These are phyloP conservation scores for Frankliniella intonsa DNA, from an alignment of 2,888 invertebrate species.

Conservation along the genomic window DNA sequence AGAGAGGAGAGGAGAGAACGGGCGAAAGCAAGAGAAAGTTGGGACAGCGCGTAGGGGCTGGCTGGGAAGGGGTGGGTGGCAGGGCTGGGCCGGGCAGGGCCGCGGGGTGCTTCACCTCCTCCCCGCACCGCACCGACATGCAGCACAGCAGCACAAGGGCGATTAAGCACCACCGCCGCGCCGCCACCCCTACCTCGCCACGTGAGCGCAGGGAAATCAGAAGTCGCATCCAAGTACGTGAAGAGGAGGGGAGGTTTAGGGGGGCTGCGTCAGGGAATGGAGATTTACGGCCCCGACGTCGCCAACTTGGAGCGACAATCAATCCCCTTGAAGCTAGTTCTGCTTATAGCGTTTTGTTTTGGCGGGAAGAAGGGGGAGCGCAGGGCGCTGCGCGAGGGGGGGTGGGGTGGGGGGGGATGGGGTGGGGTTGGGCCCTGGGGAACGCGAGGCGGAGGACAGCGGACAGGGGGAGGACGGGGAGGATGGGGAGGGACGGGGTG, in stretches of 20 bases:
- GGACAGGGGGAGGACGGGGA: background rate
- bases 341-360: constrained; percentile 15
- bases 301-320: constrained; percentile 22
- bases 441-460: background rate
- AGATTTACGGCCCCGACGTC: background rate
- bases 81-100: background rate
- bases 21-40: too few relatives aligned
- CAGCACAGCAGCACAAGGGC: too few relatives aligned
- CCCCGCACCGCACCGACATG: too few relatives aligned
- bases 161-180: too few relatives aligned
- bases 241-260: background rate
- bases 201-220: constrained; percentile 10
- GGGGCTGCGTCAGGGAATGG: background rate
- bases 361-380: background rate
- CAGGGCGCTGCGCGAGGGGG: background rate
- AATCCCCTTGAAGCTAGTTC: constrained; percentile 14
- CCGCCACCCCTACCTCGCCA: background rate
- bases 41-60: too few relatives aligned
- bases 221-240: background rate
- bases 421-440: background rate
- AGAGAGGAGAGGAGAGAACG: too few relatives aligned
- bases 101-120: too few relatives aligned
- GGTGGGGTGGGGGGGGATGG: background rate
- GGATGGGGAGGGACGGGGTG: background rate
- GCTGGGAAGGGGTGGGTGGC: background rate